A percentile compares a stretch with the other conserved stretches of the same genome.
phyloP scores from a whole-genome alignment of 2,888 invertebrate genomes.

The Scrobipalpa atriplicella region DNA sequence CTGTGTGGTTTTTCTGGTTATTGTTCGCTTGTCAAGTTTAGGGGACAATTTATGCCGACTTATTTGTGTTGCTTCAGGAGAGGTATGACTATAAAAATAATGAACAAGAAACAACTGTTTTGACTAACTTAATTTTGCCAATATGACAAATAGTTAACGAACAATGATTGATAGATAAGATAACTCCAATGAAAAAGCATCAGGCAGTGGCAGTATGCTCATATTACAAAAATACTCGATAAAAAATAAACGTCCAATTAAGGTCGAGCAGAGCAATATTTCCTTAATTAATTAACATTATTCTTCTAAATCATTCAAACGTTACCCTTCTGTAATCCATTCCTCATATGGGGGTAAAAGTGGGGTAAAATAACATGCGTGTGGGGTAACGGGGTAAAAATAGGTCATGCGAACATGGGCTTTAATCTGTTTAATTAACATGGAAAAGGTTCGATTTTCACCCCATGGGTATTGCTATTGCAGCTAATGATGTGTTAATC shows the following conservation, averaged over 20 bases:
- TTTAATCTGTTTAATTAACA: slow-evolving; percentile 80
- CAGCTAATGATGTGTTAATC: slow-evolving; percentile 76
- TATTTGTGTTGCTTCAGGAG: neutral
- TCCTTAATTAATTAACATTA: slow-evolving; percentile 73
- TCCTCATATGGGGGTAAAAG: slow-evolving; percentile 37
- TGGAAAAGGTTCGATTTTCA: slow-evolving; percentile 73
- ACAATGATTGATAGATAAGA: too few relatives aligned
- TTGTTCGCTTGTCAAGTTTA: slow-evolving; percentile 19
- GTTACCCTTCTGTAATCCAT: slow-evolving; percentile 40
- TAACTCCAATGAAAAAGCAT: neutral
- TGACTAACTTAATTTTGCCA: too few relatives aligned
- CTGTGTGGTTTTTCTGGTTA: slow-evolving; percentile 42
- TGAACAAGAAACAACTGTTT: too few relatives aligned
- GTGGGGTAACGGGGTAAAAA: slow-evolving; percentile 59
- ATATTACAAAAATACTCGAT: neutral
- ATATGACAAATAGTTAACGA: too few relatives aligned
- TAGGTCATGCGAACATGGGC: slow-evolving; percentile 71
- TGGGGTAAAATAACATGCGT: slow-evolving; percentile 55
- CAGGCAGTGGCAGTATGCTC: neutral
- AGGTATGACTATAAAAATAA: too few relatives aligned
- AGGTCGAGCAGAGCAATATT: slow-evolving; percentile 56
- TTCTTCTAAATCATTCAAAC: slow-evolving; percentile 71
- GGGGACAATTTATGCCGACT: neutral
- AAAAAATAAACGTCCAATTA: slow-evolving; percentile 58
- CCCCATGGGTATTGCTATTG: slow-evolving; percentile 50